Conservation (phyloP, 2,888 invertebrate genomes). For the Coenonympha glycerion region DNA sequence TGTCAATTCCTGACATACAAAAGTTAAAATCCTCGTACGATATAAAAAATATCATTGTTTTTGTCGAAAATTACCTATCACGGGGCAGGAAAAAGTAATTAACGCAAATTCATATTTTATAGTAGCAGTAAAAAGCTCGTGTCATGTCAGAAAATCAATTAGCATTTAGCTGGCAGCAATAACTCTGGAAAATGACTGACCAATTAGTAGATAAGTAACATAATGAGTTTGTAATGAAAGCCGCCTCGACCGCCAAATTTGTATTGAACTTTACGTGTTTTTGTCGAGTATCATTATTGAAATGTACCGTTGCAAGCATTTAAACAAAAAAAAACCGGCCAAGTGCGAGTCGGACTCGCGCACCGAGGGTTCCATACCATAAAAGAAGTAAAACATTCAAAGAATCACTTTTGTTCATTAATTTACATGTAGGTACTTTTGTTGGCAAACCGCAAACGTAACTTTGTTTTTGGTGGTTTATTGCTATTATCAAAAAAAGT, state of each 20-base stretch:
- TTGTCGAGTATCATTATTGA: not conserved
- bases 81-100: not conserved
- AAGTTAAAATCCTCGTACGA: not conserved
- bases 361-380: too few relatives aligned
- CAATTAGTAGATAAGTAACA: slow-evolving; percentile 25
- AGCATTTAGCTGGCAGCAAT: slow-evolving; percentile 17
- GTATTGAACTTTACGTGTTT: not conserved
- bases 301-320: not conserved
- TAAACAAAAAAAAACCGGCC: too few relatives aligned
- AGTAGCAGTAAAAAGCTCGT: slow-evolving; percentile 8
- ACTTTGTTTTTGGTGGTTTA: too few relatives aligned
- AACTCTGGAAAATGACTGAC: slow-evolving; percentile 19
- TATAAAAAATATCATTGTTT: not conserved
- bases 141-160: slow-evolving; percentile 19
- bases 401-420: too few relatives aligned
- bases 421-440: too few relatives aligned
- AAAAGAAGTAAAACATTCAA: too few relatives aligned
- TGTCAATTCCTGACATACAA: too few relatives aligned
- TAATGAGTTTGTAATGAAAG: slow-evolving; percentile 27
- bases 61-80: not conserved
- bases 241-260: slow-evolving; percentile 8
- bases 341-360: too few relatives aligned
- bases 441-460: too few relatives aligned
- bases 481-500: too few relatives aligned
- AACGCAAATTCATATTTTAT: slow-evolving; percentile 11